Percentiles rank a stretch among this genome's conserved stretches.
These are phyloP conservation scores for Micromesistius poutassou DNA, from an alignment of 2,797 vertebrate genomes.

Conservation along the genomic window DNA sequence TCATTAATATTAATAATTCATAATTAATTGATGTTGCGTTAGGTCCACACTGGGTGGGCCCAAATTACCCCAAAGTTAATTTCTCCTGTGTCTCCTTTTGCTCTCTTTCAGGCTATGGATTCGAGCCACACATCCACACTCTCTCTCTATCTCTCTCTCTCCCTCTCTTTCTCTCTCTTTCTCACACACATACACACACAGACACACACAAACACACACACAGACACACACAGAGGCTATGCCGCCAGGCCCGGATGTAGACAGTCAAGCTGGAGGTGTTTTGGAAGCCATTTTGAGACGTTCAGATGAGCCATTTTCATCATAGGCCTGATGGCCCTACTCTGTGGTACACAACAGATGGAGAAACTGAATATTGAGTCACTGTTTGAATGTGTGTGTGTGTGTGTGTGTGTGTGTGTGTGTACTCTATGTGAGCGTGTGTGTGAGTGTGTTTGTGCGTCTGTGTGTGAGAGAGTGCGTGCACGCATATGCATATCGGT, in stretches of 20 bases:
- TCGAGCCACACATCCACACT: constrained; percentile 32
- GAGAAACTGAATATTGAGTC: constrained; percentile 44
- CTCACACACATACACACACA: neutral
- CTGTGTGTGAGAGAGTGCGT: constrained; percentile 28
- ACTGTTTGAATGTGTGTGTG: constrained; percentile 40
- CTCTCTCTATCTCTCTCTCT: neutral
- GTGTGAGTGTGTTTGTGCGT: constrained; percentile 19
- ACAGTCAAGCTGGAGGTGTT: constrained; percentile 8
- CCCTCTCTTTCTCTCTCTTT: neutral
- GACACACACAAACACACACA: constrained; percentile 28
- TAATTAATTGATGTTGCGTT: neutral
- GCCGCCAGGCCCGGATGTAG: neutral
- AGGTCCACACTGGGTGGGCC: neutral
- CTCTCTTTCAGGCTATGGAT: constrained; percentile 60
- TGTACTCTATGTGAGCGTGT: neutral
- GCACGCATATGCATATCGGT: constrained; percentile 11
- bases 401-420: constrained; percentile 8
- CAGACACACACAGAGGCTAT: constrained; percentile 27
- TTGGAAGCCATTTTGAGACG: constrained; percentile 32
- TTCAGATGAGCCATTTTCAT: constrained; percentile 22
- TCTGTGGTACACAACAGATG: constrained; percentile 50
- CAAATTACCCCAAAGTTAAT: neutral
- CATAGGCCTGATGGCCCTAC: constrained; percentile 34
- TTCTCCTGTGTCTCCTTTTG: constrained; percentile 26
- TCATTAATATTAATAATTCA: too few relatives aligned